Evolutionary conservation across 1,140 invertebrate species (phyloP), one percentile per base, ranked within the genome.

Genomic region (Drosophila triauraria): DNA sequence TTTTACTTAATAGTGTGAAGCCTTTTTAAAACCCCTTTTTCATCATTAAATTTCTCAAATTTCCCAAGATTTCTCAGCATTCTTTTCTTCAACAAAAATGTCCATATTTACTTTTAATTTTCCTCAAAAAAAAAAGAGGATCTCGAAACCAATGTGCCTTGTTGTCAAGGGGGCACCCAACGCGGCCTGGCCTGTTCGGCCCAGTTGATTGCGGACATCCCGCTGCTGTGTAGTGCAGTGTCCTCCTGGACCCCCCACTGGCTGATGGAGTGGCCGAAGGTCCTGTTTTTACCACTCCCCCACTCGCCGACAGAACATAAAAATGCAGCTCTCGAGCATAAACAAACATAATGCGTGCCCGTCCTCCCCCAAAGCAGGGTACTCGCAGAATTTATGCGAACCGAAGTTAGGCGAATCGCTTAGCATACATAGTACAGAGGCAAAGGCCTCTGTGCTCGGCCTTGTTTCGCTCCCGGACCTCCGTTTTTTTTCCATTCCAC

Each of bases 311-410:
- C 61, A 75, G 82, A 58, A 81, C 84, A 88, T 90, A 88, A 90
- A 88, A 88, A 90, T 88, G 84, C 84, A 88, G 85, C 84, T 88
- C 69, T 75, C 58, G 38, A 68, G 74, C 84, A 90, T 88, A 84
- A 88, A 88, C 81, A 88, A 84, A 87, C 80, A 90, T 68, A 75
- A 80, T 80, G 77, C 65, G 78, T 56, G 35, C 80, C 78, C 76
- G 54, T 23, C 44, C 71, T 17, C 43, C 68, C 40, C 48, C 51
- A 32, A n/a, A 6, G 32, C 23, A 38, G 56, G 50, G 42, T 48
- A 25, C 56, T 56, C 40, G 54, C 40, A 57, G 72, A 90, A 88
- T 88, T 88, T 88, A 88, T 88, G 84, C 81, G 68, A 54, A 63
- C 71, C 69, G 53, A 80, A 75, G 69, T 84, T 84, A 78, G 74